These are phyloP conservation scores for Drosophila cognata DNA, from an alignment of 2,888 invertebrate species.

Conservation along the genomic window DNA sequence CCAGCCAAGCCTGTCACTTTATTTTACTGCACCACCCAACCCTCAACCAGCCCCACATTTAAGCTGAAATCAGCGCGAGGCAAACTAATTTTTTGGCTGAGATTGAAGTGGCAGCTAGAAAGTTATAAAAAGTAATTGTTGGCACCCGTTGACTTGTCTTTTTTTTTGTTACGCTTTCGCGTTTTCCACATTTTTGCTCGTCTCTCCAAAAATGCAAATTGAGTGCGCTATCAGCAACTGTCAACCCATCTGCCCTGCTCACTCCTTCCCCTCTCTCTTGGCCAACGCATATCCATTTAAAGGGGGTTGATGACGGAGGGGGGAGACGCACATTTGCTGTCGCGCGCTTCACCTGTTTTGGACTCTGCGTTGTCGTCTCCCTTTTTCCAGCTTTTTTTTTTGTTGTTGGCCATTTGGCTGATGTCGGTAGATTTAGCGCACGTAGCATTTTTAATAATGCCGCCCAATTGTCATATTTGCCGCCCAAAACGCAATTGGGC, in stretches of 20 bases:
- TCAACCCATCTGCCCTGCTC: constrained; percentile 36
- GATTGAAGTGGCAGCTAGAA: constrained; percentile 79
- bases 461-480: constrained; percentile 79
- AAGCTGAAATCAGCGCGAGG: constrained; percentile 49
- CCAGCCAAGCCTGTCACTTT: constrained; percentile 38
- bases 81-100: constrained; percentile 66
- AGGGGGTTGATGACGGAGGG: not conserved
- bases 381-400: constrained; percentile 10
- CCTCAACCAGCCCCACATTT: not conserved
- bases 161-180: not conserved
- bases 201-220: constrained; percentile 72
- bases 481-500: constrained; percentile 61
- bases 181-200: constrained; percentile 34
- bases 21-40: not conserved
- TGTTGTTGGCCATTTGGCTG: constrained; percentile 40
- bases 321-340: constrained; percentile 18
- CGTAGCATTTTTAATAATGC: constrained; percentile 74
- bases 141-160: constrained; percentile 52
- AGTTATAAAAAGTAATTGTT: constrained; percentile 80
- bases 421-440: constrained; percentile 79
- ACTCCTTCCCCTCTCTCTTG: not conserved
- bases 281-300: constrained; percentile 19
- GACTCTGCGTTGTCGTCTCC: constrained; percentile 26
- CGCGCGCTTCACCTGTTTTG: constrained; percentile 59
- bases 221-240: constrained; percentile 77